Conservation (phyloP, 2,113 vertebrate species). For the Lethenteron reissneri region DNA sequence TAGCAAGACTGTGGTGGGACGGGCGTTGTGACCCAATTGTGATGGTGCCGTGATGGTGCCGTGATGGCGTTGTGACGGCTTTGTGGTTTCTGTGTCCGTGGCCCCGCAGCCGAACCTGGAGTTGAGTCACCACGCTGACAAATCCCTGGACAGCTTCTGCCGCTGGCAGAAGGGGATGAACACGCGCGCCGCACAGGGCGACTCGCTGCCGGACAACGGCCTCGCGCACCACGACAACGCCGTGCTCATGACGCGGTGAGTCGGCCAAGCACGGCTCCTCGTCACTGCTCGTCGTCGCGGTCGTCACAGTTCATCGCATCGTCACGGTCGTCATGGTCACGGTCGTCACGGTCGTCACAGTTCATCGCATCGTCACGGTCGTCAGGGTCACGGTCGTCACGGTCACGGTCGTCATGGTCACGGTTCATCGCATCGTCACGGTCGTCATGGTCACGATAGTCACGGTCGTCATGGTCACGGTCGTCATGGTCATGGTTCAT, state of each 20-base stretch:
- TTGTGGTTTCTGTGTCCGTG: no score
- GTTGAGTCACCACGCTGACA: conserved; percentile 82
- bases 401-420: no score
- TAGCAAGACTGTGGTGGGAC: no score
- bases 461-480: no score
- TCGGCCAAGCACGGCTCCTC: background rate
- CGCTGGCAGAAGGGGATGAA: conserved; percentile 97
- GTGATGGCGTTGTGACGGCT: no score
- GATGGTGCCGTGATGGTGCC: no score
- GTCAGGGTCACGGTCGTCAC: no score
- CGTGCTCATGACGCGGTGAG: conserved; percentile 81
- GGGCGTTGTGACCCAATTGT: no score
- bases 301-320: no score
- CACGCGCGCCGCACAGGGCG: conserved; percentile 61
- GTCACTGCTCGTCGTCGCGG: background rate
- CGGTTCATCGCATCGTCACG: no score
- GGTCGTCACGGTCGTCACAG: background rate
- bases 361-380: background rate
- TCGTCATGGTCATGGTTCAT: no score
- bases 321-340: background rate
- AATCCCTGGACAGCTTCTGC: conserved; percentile 96
- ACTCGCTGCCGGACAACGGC: conserved; percentile 79
- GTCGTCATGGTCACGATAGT: no score
- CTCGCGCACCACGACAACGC: conserved; percentile 89
- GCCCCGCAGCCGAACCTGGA: conserved; percentile 57